phyloP scores from a whole-genome alignment of 30 jellyfish, hydroid and myxozoan species.

The Calvadosia cruxmelitensis region DNA sequence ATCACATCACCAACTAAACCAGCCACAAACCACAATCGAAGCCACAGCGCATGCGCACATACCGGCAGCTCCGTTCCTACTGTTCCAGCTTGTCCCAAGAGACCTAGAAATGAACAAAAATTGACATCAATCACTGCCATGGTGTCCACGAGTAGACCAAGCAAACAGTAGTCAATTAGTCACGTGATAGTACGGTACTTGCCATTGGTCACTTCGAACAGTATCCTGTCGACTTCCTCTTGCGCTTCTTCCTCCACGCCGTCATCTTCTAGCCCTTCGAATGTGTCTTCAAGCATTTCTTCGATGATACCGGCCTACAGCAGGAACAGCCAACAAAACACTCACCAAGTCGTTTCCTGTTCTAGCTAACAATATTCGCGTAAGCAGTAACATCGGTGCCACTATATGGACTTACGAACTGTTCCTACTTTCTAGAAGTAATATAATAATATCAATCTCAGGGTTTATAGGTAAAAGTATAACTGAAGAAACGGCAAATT shows the following conservation, averaged over 20 bases:
- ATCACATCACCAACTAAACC: not conserved
- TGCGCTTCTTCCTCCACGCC: conserved; percentile 98
- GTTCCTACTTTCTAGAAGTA: no score
- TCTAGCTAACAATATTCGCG: no score
- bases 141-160: not conserved
- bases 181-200: conserved; percentile 1
- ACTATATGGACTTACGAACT: no score
- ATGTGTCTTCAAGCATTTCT: conserved; percentile 92
- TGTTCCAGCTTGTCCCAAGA: conserved; percentile 79
- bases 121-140: no score
- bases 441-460: no score
- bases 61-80: conserved; percentile 63
- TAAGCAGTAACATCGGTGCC: no score
- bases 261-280: conserved; percentile 89
- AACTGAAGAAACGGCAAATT: no score
- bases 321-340: not conserved
- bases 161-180: not conserved
- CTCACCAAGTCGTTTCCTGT: not conserved
- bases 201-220: conserved; percentile 93
- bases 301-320: conserved; percentile 91
- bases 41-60: conserved; percentile 14
- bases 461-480: no score
- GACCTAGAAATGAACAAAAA: conserved; percentile 25
- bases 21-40: not conserved
- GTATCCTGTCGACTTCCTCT: conserved; percentile 87